phyloP scores from a whole-genome alignment of 2,888 invertebrate species.

The Phyllotreta cruciferae region DNA sequence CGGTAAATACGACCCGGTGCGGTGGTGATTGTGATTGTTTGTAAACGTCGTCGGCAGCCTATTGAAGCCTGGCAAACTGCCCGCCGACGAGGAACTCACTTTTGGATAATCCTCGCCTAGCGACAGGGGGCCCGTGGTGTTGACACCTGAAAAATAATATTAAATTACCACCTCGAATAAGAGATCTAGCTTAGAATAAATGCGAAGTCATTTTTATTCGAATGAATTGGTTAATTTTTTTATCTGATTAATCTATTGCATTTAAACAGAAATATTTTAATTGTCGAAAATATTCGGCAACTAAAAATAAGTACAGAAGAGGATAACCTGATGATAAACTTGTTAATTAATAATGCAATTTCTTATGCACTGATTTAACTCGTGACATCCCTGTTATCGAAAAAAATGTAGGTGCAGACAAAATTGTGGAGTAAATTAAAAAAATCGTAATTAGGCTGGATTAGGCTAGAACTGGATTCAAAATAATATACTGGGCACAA shows the following conservation, averaged over 20 bases:
- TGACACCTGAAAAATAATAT: constrained; percentile 43
- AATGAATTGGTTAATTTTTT: background rate
- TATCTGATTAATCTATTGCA: no score
- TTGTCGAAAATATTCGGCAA: background rate
- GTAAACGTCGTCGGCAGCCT: constrained; percentile 49
- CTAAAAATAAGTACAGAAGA: background rate
- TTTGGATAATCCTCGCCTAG: constrained; percentile 50
- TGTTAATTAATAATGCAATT: constrained; percentile 4
- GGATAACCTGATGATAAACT: constrained; percentile 2
- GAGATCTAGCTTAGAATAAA: no score
- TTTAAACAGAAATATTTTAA: constrained; percentile 10
- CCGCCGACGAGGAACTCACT: constrained; percentile 48
- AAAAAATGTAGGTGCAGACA: no score
- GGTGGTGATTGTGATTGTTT: constrained; percentile 45
- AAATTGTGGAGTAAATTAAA: no score
- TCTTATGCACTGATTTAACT: background rate
- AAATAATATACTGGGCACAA: no score
- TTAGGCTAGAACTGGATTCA: no score
- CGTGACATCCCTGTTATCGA: background rate
- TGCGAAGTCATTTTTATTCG: no score
- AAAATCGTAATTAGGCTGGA: no score
- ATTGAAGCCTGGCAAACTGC: constrained; percentile 55
- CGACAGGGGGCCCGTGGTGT: constrained; percentile 37
- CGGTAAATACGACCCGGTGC: constrained; percentile 44
- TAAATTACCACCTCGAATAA: background rate